Evolutionary conservation across 2,797 vertebrate genomes (phyloP), one percentile per base, ranked within the genome.

Genomic region (Pseudocheirus occidentalis): DNA sequence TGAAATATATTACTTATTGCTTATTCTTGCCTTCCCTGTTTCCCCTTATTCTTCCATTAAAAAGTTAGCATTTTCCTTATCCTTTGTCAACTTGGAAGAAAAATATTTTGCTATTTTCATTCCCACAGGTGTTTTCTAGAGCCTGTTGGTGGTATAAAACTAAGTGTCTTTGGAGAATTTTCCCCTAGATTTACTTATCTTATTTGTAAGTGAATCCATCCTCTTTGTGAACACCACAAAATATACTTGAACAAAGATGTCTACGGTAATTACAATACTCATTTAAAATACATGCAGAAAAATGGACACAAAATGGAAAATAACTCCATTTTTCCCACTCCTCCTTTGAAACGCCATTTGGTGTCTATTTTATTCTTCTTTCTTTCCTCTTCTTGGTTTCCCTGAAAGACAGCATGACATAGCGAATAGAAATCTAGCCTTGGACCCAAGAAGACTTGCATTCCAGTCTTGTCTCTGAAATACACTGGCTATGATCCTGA

Each of bases 81-180:
- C 31, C 27, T 1, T 3, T 40, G 55, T 97, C 50, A 29, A 40
- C 93, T 95, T 95, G 94, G n/a, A 4, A 97, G 90, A 81, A 96
- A 93, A 97, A 93, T 55, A 11, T 29, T 92, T 95, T 93, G 50
- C 29, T 73, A 53, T 90, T 50, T 59, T 96, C 92, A 95, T 95
- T 24, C 14, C 56, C 92, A 55, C 2, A 40, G 0, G 55, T 96
- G 31, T 90, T 97, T 98, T 93, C n/a, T 14, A 21, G 31, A 90
- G 91, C 56, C 57, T 56, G 14, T 62, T 97, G 90, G 57, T 56
- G 54, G 11, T 58, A 89, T 92, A 34, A 91, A 55, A 34, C 0
- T 59, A 7, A 73, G 2, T 92, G 52, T 96, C 28, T 91, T 92
- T 58, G 2, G 18, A 89, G 53, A 28, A 52, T 96, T 29, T 90